Base-by-base conservation (phyloP, 2,797 vertebrate genomes). In the Typhlichthys eigenmanni region DNA sequence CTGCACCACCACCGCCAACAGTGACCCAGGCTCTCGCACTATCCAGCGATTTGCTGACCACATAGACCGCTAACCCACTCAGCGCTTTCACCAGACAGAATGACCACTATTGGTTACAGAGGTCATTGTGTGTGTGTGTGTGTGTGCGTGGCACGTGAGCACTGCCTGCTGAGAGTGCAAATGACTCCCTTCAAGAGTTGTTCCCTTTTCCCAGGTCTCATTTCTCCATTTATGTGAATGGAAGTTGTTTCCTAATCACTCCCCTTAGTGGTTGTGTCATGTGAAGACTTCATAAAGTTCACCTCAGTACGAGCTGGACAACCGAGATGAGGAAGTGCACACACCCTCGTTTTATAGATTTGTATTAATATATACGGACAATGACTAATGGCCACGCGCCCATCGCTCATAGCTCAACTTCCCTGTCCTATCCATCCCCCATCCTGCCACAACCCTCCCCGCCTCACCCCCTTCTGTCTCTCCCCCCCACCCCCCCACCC, bases 21-120 rank as follows among this genome's bases (percentile, higher is more conserved):
- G 54, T 49, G 34, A 19, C 73, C 52, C 46, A 0, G 56, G 64
- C 16, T 52, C 64, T 80, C 84, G 74, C 72, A 66, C 80, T 82
- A 72, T 82, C 70, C 49, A 81, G 60, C 55, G 9, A 59, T 14
- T 0, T 79, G 85, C 86, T 85, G 85, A 88, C 66, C 13, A 64
- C 74, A 74, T 76, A 75, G 55, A n/a, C 51, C 13, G 47, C 47
- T 60, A 75, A 55, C n/a, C 48, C 14, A 49, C 47, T 60, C 78
- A 81, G 65, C 58, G 17, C 66, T 82, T 82, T 61, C 68, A 71
- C 66, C 63, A 78, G 67, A 81, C 66, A 58, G 61, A 62, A 71
- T 69, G 70, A 80, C 74, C 0, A 57, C 58, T 52, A 49, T 13
- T 43, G 9, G 38, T 43, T 9, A 10, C 9, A 8, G 7, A 7